These are phyloP conservation scores for Drosophila willistoni DNA, from an alignment of 1,140 invertebrate genomes.

Conservation along the genomic window DNA sequence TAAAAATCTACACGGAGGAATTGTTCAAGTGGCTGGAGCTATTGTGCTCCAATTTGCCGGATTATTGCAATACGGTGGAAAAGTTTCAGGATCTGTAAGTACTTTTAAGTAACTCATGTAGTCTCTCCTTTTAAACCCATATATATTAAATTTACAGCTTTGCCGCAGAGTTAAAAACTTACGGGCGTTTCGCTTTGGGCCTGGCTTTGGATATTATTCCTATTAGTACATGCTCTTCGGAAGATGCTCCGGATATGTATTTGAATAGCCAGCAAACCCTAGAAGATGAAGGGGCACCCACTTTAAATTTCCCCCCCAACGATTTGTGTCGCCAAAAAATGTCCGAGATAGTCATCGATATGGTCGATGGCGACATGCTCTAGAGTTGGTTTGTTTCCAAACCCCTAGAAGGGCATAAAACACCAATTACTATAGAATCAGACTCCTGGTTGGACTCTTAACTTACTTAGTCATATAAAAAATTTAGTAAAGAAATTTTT, in stretches of 20 bases:
- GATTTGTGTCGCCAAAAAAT: constrained; percentile 85
- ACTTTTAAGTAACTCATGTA: too few relatives aligned
- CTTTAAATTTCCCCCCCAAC: constrained; percentile 83
- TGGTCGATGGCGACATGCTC: constrained; percentile 84
- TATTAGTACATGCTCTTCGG: constrained; percentile 88
- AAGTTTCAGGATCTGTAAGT: constrained; percentile 85
- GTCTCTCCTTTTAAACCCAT: not conserved
- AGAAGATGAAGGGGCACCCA: constrained; percentile 65
- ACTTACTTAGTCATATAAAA: constrained; percentile 40
- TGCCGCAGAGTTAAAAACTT: constrained; percentile 86
- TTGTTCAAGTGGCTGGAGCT: constrained; percentile 83
- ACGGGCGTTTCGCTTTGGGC: constrained; percentile 87
- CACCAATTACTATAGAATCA: constrained; percentile 42
- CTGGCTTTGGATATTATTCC: constrained; percentile 88
- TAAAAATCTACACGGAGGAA: constrained; percentile 84
- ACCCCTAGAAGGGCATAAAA: constrained; percentile 14
- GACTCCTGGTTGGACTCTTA: too few relatives aligned
- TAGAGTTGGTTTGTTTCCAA: constrained; percentile 42
- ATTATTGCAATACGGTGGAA: constrained; percentile 82
- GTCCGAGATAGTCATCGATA: constrained; percentile 85
- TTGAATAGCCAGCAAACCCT: constrained; percentile 57
- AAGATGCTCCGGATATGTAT: constrained; percentile 89
- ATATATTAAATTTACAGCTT: constrained; percentile 81
- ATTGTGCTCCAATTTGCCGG: constrained; percentile 82
- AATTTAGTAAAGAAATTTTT: constrained; percentile 48